phyloP scores from a whole-genome alignment of 2,888 invertebrate species.

The Lasioglossum villosulum region DNA sequence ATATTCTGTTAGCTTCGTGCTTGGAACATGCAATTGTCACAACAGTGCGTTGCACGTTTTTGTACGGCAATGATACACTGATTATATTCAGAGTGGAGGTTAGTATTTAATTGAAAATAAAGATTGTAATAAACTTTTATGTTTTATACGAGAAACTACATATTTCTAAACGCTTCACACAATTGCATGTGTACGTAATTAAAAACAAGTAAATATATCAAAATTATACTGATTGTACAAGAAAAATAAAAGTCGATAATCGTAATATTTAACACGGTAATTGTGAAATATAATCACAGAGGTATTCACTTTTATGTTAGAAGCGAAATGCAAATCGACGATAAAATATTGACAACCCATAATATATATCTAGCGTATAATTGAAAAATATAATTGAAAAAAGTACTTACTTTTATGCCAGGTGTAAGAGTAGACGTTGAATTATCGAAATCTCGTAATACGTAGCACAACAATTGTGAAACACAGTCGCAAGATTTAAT shows the following conservation, averaged over 20 bases:
- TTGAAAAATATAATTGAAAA: not conserved
- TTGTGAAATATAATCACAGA: constrained; percentile 12
- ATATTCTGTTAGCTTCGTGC: constrained; percentile 2
- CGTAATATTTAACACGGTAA: constrained; percentile 11
- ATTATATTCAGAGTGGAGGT: constrained; percentile 19
- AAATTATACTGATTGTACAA: not conserved
- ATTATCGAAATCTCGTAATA: constrained; percentile 5
- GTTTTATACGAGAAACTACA: not conserved
- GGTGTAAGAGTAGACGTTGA: not conserved
- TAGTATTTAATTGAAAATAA: constrained; percentile 11
- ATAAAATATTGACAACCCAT: not conserved
- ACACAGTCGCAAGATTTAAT: constrained; percentile 7
- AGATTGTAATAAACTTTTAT: not conserved
- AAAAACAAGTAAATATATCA: not conserved
- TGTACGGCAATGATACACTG: not conserved
- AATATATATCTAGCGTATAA: not conserved
- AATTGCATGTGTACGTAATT: not conserved
- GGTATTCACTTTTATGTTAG: not conserved
- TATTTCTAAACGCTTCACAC: not conserved
- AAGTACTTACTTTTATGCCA: not conserved
- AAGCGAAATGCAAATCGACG: not conserved
- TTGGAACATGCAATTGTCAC: not conserved
- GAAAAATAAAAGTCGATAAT: not conserved
- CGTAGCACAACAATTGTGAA: constrained; percentile 7
- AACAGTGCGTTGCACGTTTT: not conserved